A percentile compares a stretch with the other conserved stretches of the same genome.
These are phyloP conservation scores for Gymnocypris eckloni DNA, from an alignment of 2,797 vertebrate genomes.

Conservation along the genomic window DNA sequence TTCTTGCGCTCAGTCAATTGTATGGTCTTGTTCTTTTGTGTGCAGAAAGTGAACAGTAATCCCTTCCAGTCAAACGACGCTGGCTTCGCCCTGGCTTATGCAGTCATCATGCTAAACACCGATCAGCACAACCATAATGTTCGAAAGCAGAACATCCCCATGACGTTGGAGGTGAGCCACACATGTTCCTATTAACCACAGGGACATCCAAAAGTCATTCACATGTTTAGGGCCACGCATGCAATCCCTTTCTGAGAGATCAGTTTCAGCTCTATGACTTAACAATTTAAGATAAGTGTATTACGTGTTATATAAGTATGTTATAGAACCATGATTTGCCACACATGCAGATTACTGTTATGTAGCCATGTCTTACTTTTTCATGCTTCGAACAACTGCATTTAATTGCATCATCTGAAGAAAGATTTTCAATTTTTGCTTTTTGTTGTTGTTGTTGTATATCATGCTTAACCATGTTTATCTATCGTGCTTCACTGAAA, in stretches of 20 bases:
- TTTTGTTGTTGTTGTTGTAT: background rate
- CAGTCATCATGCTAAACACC: conserved; percentile 98
- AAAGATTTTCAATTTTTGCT: background rate
- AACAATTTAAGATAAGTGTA: conserved; percentile 14
- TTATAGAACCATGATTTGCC: conserved; percentile 39
- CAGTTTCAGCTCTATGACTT: conserved; percentile 20
- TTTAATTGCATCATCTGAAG: background rate
- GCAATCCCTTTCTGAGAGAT: conserved; percentile 4
- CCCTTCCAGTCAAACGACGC: conserved; percentile 95
- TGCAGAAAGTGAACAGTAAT: conserved; percentile 94
- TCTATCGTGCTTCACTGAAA: background rate
- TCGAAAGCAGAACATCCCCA: conserved; percentile 96
- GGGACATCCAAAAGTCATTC: conserved; percentile 9
- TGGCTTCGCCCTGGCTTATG: conserved; percentile 95
- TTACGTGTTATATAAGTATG: conserved; percentile 20
- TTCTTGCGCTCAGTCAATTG: background rate
- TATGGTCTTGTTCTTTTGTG: conserved; percentile 32
- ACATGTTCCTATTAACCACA: background rate
- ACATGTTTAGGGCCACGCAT: conserved; percentile 32
- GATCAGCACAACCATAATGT: conserved; percentile 99
- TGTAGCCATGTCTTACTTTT: conserved; percentile 16
- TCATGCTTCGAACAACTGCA: background rate
- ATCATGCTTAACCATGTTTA: background rate
- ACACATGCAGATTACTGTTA: conserved; percentile 22
- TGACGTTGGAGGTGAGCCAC: conserved; percentile 93